A percentile compares a stretch with the other conserved stretches of the same genome.
Evolutionary conservation across 2,888 invertebrate genomes (phyloP).

Genomic region (Leptopilina myrica): DNA sequence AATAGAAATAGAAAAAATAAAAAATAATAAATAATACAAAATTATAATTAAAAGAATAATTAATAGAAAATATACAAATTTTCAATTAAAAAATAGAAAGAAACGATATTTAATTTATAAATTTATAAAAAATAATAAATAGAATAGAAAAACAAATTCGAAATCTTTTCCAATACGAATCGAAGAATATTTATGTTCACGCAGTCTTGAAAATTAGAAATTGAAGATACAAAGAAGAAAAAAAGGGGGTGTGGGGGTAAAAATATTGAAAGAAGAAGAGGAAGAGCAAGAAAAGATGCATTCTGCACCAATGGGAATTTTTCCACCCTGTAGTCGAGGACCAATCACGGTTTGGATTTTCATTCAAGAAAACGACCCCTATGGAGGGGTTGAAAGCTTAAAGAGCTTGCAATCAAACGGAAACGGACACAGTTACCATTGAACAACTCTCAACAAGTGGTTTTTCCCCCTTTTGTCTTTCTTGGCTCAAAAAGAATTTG

Average conservation of each 20-base stretch:
- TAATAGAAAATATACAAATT: too few relatives aligned
- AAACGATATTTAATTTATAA: too few relatives aligned
- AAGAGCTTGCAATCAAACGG: constrained; percentile 62
- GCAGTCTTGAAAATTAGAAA: constrained; percentile 43
- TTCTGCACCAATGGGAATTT: constrained; percentile 65
- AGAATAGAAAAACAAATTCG: not conserved
- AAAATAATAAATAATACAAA: too few relatives aligned
- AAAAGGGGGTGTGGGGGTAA: too few relatives aligned
- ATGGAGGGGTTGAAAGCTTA: constrained; percentile 71
- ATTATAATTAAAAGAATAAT: too few relatives aligned
- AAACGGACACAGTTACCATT: constrained; percentile 65
- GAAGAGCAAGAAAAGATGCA: constrained; percentile 24
- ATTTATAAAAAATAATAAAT: not conserved
- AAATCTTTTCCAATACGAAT: constrained; percentile 62
- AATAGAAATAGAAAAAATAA: too few relatives aligned
- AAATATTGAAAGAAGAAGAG: constrained; percentile 27
- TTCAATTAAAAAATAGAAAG: too few relatives aligned
- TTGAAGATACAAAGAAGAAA: constrained; percentile 29
- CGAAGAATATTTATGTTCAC: constrained; percentile 59
- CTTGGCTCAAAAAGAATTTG: too few relatives aligned
- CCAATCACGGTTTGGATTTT: constrained; percentile 69
- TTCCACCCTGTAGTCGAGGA: constrained; percentile 52
- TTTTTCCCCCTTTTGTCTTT: not conserved
- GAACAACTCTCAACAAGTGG: constrained; percentile 43
- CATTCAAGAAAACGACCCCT: constrained; percentile 57